Percentiles rank a stretch among this genome's conserved stretches.
Conservation (phyloP, 2,113 vertebrate species). For the Morone chrysops region DNA sequence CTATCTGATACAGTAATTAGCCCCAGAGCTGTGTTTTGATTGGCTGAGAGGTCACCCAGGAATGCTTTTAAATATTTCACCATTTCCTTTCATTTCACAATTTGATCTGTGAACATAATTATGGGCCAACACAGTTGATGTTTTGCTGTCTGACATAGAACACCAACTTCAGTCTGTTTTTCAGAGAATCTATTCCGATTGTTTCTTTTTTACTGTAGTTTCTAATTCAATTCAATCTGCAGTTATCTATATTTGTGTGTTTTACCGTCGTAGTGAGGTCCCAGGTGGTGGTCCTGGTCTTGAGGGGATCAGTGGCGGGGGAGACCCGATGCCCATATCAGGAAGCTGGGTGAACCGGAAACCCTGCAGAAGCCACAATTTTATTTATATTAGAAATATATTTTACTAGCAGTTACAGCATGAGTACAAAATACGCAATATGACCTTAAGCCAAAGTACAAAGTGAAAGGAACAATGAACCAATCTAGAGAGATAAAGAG, state of each 20-base stretch:
- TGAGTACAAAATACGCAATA: background rate
- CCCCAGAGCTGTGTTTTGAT: conserved; percentile 7
- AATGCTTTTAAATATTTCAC: conserved; percentile 6
- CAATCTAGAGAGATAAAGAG: background rate
- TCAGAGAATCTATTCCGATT: background rate
- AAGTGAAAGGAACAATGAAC: background rate
- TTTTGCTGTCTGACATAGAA: background rate
- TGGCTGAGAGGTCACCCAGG: background rate
- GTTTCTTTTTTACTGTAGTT: background rate
- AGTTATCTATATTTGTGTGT: background rate
- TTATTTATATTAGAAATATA: background rate
- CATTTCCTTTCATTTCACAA: background rate
- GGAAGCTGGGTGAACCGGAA: conserved; percentile 98
- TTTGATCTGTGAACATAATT: conserved; percentile 3
- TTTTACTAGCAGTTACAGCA: background rate
- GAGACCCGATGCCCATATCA: conserved; percentile 96
- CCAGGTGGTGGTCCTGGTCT: conserved; percentile 92
- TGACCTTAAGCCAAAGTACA: background rate
- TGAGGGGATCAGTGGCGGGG: conserved; percentile 94
- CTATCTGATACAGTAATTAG: conserved; percentile 5
- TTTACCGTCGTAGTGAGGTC: conserved; percentile 89
- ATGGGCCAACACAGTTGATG: background rate
- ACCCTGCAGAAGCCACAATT: conserved; percentile 83
- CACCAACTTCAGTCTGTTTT: background rate
- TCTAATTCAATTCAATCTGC: background rate